Evolutionary conservation across 2,888 invertebrate species (phyloP), one percentile per base, ranked within the genome.

Genomic region (Ophion obscuratus): DNA sequence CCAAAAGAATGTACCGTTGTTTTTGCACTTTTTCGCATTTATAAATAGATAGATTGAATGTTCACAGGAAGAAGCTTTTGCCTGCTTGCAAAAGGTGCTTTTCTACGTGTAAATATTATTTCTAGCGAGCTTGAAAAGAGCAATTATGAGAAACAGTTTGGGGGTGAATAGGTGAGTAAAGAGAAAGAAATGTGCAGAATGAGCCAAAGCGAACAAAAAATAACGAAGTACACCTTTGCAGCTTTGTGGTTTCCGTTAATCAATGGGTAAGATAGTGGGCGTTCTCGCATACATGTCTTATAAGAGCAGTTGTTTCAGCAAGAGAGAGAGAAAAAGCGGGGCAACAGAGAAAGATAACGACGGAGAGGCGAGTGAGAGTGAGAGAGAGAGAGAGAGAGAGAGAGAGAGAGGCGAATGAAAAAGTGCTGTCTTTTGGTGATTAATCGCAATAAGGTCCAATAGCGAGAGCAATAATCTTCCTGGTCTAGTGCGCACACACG

Each of bases 181-280:
- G 47, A 74, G 31, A 66, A 80, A 6, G 27, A 59, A 74, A 73
- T 5, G 17, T 66, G 66, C 53, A 9, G 31, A 76, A 77, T 11
- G 10, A 24, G 24, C 61, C 9, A 20, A 24, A 61, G 10, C 61
- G 9, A 14, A 74, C 20, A 7, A 66, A 62, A 62, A 79, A 83
- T 87, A 87, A 88, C 84, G 83, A 85, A 88, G 88, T 88, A 81
- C 84, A 85, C 78, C 83, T 87, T 89, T 89, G 59, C 88, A 89
- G 89, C 89, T 86, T 89, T 61, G 75, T 81, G 75, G 68, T 47
- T 79, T 71, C 70, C 61, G 20, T 68, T 75, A 59, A 61, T 57
- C 61, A 61, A 9, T 31, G 61, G 67, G 81, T 75, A 81, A 81
- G 74, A 67, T 81, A 75, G 66, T 5, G 27, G 73, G 61, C 61